phyloP scores from a whole-genome alignment of 2,797 vertebrate genomes.

The Mus minutoides region DNA sequence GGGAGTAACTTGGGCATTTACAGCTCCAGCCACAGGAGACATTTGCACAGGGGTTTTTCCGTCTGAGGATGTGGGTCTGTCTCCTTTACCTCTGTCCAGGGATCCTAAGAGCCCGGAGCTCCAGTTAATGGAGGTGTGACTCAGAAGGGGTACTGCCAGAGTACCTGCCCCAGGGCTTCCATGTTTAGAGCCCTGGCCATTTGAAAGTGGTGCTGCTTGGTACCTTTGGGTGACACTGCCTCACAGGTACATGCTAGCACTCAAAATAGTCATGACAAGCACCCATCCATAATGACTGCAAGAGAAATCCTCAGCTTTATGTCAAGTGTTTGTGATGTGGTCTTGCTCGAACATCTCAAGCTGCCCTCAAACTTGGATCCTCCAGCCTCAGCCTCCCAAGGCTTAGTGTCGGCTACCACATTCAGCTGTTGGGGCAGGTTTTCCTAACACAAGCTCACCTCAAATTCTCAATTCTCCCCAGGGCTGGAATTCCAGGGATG shows the following conservation, averaged over 20 bases:
- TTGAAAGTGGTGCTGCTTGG: background rate
- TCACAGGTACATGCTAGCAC: background rate
- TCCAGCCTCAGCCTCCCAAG: background rate
- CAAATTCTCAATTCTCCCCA: background rate
- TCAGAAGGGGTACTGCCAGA: accelerated
- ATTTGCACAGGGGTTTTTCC: background rate
- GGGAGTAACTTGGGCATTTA: background rate
- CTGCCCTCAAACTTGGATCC: background rate
- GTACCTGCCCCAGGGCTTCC: accelerated
- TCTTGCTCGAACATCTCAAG: background rate
- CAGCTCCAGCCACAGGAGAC: background rate
- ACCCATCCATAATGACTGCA: accelerated
- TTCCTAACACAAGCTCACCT: background rate
- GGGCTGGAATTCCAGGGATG: background rate
- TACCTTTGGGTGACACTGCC: background rate
- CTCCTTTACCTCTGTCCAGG: background rate
- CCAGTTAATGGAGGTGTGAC: accelerated
- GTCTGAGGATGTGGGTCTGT: background rate
- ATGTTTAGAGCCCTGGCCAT: background rate
- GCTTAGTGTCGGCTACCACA: background rate
- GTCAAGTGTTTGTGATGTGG: background rate
- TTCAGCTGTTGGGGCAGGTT: no score
- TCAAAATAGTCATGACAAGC: accelerated
- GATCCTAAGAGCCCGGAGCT: background rate
- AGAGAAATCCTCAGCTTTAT: no score